Evolutionary conservation across 2,888 invertebrate genomes (phyloP), one percentile per base, ranked within the genome.

Genomic region (Lysandra bellargus): DNA sequence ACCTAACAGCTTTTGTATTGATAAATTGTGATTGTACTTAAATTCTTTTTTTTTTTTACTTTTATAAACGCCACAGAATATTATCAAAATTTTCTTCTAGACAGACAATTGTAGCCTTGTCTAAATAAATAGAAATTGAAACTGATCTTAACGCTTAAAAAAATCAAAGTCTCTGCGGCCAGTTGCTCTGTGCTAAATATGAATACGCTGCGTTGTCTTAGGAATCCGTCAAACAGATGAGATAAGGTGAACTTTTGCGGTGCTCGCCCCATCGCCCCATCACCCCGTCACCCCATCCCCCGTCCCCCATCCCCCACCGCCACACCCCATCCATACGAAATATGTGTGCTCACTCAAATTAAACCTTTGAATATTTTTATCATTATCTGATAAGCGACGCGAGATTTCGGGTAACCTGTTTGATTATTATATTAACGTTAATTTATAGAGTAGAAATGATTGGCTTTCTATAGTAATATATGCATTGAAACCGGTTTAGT

Each of bases 191-290:
- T 83, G 73, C 84, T 86, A 86, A 92, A 91, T 93, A 93, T 93
- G 93, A 92, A 92, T 91, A 92, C 91, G 90, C 88, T 87, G 89
- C 89, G 90, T 88, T 90, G 90, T 91, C 76, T 76, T 76, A 90
- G 86, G 89, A 93, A 93, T 94, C 90, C 94, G 93, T 93, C 93
- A 93, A 93, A 93, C 90, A 90, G 93, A 93, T 93, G 93, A 90
- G 93, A 93, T 93, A 93, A 89, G 89, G 90, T 92, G 90, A 92
- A 93, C 93, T 93, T 93, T 92, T 93, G 92, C 91, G 91, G 90
- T 89, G 85, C 87, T 87, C 84, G 84, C 84, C 81, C 83, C 85
- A 84, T 82, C 83, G 79, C 80, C 81, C 80, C 81, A 64, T 78
- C 79, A 78, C 79, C 81, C 81, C 80, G 79, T 81, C 7, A 2